Evolutionary conservation across 2,797 vertebrate genomes (phyloP), one percentile per base, ranked within the genome.

Genomic region (Ctenopoma multispine): DNA sequence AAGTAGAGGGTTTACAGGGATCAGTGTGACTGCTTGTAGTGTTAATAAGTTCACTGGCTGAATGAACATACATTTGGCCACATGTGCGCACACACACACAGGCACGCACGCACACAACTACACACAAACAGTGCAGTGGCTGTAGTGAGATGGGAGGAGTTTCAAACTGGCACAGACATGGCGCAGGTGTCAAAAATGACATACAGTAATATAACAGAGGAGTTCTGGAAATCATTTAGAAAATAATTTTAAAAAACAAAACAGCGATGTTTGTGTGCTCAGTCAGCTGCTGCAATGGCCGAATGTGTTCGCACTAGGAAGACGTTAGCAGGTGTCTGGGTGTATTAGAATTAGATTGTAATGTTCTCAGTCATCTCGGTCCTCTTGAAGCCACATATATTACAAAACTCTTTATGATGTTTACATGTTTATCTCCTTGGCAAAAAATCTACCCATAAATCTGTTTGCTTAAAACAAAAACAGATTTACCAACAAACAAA

Each of bases 281-380:
- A 75, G 79, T 83, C 68, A 62, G 71, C 77, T 78, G 66, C 80
- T 77, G 69, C 18, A 7, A 73, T 31, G 59, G 60, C 67, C 74
- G 17, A 79, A 76, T 57, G 72, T 65, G 53, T 77, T 84, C 13
- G 61, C 76, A 80, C 63, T 27, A 83, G 90, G 88, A 92, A 93
- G 90, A 93, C 89, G 88, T 85, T 8, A 85, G 72, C 71, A 64
- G 51, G 79, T 57, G 61, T 81, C 63, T 72, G 50, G 36, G 34
- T 58, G 64, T 63, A 15, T 23, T 5, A 41, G 40, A 41, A 41
- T 41, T 41, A 41, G 40, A 15, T 41, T 41, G 11, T 41, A 14
- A 41, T 40, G 43, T 59, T 21, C 24, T 70, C 34, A 57, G 31
- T 58, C 36, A 12, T 18, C 41, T 17, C 41, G 4, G 56, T 57